A percentile compares a stretch with the other conserved stretches of the same genome.
Conservation (phyloP, 2,888 invertebrate species). For the Calliphora vomitoria region DNA sequence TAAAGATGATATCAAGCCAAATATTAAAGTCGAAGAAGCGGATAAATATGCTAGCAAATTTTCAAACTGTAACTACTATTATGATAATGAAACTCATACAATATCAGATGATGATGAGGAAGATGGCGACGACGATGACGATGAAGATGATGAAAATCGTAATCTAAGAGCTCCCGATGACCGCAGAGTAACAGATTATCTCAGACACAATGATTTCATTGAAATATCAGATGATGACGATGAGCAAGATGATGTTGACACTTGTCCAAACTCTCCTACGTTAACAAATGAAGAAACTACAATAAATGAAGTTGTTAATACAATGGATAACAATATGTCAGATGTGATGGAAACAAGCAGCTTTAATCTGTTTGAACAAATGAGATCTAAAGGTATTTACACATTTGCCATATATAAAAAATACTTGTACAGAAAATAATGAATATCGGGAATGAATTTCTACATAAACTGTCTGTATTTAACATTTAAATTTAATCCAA, state of each 20-base stretch:
- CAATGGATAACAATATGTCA: neutral
- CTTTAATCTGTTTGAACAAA: neutral
- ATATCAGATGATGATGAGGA: conserved; percentile 41
- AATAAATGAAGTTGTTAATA: neutral
- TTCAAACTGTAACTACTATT: conserved; percentile 19
- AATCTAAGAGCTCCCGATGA: neutral
- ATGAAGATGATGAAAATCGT: neutral
- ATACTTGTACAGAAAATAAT: too few relatives aligned
- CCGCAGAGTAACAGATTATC: neutral
- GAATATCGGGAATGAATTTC: too few relatives aligned
- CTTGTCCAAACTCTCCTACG: neutral
- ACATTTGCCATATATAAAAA: too few relatives aligned
- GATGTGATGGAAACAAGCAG: neutral
- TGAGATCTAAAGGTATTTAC: conserved; percentile 24
- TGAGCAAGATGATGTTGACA: neutral
- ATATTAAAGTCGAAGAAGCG: neutral
- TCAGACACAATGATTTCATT: conserved; percentile 34
- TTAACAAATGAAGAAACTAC: neutral
- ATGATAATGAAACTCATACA: conserved; percentile 5
- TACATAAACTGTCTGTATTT: too few relatives aligned
- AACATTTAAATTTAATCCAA: too few relatives aligned
- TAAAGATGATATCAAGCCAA: neutral
- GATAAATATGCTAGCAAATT: neutral
- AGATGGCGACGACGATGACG: neutral
- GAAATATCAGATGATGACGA: conserved; percentile 39